These are phyloP conservation scores for Tetropium fuscum DNA, from an alignment of 2,888 invertebrate species.

Conservation along the genomic window DNA sequence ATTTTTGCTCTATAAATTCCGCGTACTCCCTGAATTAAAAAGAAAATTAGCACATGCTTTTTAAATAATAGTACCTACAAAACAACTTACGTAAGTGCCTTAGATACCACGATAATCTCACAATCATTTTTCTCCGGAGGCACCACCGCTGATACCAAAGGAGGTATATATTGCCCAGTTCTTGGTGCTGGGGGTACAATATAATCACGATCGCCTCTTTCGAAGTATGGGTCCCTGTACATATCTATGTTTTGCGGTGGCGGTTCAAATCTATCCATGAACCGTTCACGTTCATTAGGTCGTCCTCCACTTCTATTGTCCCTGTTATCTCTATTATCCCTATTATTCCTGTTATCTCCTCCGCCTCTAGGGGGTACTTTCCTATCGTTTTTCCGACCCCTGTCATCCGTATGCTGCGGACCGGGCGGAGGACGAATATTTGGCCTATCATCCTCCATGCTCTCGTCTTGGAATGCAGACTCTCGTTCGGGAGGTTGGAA, in stretches of 20 bases:
- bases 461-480: conserved; percentile 32
- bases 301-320: conserved; percentile 35
- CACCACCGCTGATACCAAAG: conserved; percentile 49
- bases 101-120: conserved; percentile 90
- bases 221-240: conserved; percentile 35
- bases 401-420: conserved; percentile 41
- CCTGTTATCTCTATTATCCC: too few relatives aligned
- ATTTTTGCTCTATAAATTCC: conserved; percentile 85
- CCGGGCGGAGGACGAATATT: conserved; percentile 49
- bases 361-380: conserved; percentile 17
- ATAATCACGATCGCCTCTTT: conserved; percentile 42
- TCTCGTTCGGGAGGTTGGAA: conserved; percentile 32
- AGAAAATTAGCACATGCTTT: not conserved
- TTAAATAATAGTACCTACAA: too few relatives aligned
- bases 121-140: conserved; percentile 83
- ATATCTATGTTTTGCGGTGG: conserved; percentile 37
- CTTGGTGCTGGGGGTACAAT: conserved; percentile 45
- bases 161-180: conserved; percentile 56
- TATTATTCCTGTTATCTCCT: too few relatives aligned
- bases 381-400: conserved; percentile 30
- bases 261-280: conserved; percentile 44
- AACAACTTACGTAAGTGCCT: conserved; percentile 85
- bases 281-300: conserved; percentile 37
- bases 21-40: conserved; percentile 79
- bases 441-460: conserved; percentile 40